Evolutionary conservation across 2,797 vertebrate species (phyloP).

Genomic region (Gymnothorax javanicus): DNA sequence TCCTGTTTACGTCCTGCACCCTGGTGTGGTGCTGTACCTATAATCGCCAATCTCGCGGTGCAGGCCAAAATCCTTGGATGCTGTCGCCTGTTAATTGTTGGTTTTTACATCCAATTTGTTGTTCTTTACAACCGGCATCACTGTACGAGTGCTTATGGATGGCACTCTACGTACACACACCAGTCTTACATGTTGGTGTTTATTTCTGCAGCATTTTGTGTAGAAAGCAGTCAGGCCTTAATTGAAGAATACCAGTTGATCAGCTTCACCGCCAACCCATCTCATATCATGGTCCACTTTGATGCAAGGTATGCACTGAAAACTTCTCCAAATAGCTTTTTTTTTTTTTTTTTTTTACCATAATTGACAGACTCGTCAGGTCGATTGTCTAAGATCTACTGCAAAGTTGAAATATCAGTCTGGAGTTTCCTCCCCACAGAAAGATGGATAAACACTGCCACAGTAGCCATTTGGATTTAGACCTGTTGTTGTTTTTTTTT

Average conservation of each 20-base stretch:
- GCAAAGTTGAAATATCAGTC: background rate
- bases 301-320: background rate
- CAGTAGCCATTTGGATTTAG: background rate
- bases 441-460: background rate
- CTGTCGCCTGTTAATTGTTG: too few relatives aligned
- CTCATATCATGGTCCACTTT: background rate
- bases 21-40: background rate
- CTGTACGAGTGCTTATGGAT: too few relatives aligned
- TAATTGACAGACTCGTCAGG: slow-evolving; percentile 18
- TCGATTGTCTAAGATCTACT: background rate
- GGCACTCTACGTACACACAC: background rate
- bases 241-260: slow-evolving; percentile 2
- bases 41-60: too few relatives aligned
- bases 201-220: background rate
- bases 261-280: background rate
- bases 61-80: too few relatives aligned
- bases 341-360: background rate
- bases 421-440: background rate
- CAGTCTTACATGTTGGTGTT: background rate
- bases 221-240: background rate
- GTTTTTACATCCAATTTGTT: too few relatives aligned
- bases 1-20: background rate
- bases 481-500: background rate
- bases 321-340: background rate
- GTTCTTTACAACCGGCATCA: too few relatives aligned